Evolutionary conservation across 2,888 invertebrate genomes (phyloP).

Genomic region (Stenodema calcarata): DNA sequence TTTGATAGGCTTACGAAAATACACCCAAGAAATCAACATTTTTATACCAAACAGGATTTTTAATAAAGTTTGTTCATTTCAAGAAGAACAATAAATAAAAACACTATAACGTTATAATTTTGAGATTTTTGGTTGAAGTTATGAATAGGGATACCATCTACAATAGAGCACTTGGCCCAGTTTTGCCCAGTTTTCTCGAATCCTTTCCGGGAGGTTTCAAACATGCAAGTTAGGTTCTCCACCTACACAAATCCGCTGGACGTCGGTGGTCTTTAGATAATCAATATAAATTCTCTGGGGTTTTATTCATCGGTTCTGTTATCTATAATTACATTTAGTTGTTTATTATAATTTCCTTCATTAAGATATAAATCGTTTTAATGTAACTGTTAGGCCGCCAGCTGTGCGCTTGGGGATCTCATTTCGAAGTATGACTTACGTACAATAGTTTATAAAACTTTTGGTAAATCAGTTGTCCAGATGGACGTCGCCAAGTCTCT

Average conservation of each 20-base stretch:
- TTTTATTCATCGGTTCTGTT: background rate
- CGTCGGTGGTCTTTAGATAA: background rate
- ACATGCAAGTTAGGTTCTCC: slow-evolving; percentile 1
- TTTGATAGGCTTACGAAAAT: too few species aligned
- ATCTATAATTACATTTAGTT: too few species aligned
- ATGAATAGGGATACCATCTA: too few species aligned
- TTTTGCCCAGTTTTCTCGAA: background rate
- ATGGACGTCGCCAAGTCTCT: slow-evolving; percentile 94
- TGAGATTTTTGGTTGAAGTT: too few species aligned
- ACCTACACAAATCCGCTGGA: background rate
- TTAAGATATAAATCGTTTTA: too few species aligned
- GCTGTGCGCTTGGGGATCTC: background rate
- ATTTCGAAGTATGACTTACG: background rate
- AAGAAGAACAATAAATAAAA: too few species aligned
- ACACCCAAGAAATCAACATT: too few species aligned
- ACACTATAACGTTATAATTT: too few species aligned
- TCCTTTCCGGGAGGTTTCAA: background rate
- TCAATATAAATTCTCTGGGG: background rate
- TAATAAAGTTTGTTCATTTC: too few species aligned
- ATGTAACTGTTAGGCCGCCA: background rate
- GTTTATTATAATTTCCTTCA: too few species aligned
- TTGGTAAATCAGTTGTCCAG: background rate
- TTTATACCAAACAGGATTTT: too few species aligned
- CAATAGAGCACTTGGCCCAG: too few species aligned
- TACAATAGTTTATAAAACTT: background rate